phyloP scores from a whole-genome alignment of 2,113 vertebrate species.

The Acinonyx jubatus region DNA sequence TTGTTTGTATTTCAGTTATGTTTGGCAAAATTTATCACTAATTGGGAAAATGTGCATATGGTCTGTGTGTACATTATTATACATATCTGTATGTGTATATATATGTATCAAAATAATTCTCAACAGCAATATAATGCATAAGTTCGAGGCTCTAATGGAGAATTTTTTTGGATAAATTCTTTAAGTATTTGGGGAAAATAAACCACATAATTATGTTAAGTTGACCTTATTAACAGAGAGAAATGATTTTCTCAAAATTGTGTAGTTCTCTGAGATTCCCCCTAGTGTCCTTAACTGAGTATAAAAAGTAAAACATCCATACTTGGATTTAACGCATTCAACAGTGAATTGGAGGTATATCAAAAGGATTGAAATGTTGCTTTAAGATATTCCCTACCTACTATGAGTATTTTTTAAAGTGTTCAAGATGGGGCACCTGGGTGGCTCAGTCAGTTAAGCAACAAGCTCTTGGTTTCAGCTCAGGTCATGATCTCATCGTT shows the following conservation, averaged over 20 bases:
- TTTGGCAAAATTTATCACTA: background rate
- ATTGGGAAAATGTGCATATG: background rate
- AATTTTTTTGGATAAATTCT: background rate
- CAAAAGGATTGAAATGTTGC: background rate
- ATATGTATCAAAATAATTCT: background rate
- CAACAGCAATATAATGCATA: background rate
- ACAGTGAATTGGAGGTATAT: background rate
- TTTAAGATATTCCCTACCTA: background rate
- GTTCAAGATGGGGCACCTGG: background rate
- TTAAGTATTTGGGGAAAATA: background rate
- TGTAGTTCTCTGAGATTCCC: constrained; percentile 31
- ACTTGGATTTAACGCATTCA: background rate
- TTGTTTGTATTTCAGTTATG: background rate
- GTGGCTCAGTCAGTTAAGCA: too few species aligned
- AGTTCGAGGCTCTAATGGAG: background rate
- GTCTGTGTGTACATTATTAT: background rate
- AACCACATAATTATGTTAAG: background rate
- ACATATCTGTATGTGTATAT: background rate
- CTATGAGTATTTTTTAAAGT: background rate
- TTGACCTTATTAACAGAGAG: background rate
- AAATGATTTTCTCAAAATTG: background rate
- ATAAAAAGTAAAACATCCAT: background rate
- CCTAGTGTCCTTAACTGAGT: constrained; percentile 25
- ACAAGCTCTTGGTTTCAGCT: too few species aligned
- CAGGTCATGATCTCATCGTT: too few species aligned